Conservation (phyloP, 1,140 invertebrate species). For the Papilio polytes region DNA sequence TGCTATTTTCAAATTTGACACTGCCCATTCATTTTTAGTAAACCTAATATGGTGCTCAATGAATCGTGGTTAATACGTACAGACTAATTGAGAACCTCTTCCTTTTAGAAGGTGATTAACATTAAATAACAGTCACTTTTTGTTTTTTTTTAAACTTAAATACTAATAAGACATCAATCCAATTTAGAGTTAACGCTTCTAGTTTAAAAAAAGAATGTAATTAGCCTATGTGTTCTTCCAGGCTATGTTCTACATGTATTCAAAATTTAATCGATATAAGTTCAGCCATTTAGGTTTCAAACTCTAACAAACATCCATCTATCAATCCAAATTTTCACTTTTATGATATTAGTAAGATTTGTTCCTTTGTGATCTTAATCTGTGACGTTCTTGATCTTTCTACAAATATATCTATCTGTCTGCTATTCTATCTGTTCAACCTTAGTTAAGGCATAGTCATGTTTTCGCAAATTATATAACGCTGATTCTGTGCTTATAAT, state of each 20-base stretch:
- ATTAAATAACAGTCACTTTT: neutral
- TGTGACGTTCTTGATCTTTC: neutral
- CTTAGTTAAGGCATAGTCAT: neutral
- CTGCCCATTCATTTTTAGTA: neutral
- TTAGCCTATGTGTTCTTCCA: no score
- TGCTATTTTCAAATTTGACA: slow-evolving; percentile 17
- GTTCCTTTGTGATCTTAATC: no score
- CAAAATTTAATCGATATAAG: no score
- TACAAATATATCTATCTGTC: no score
- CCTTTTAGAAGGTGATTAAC: neutral
- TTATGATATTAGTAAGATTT: no score
- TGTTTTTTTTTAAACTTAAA: neutral
- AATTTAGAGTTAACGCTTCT: neutral
- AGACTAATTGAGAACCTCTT: neutral
- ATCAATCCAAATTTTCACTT: no score
- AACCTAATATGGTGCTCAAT: neutral
- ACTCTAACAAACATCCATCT: no score
- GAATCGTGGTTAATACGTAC: neutral
- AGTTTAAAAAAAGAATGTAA: no score
- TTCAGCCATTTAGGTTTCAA: no score
- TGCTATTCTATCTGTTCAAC: neutral
- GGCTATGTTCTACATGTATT: no score
- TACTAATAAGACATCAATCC: neutral
- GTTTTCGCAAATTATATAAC: slow-evolving; percentile 18
- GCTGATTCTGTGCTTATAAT: neutral